Evolutionary conservation across 2,113 vertebrate species (phyloP).

Genomic region (Taurulus bubalis): DNA sequence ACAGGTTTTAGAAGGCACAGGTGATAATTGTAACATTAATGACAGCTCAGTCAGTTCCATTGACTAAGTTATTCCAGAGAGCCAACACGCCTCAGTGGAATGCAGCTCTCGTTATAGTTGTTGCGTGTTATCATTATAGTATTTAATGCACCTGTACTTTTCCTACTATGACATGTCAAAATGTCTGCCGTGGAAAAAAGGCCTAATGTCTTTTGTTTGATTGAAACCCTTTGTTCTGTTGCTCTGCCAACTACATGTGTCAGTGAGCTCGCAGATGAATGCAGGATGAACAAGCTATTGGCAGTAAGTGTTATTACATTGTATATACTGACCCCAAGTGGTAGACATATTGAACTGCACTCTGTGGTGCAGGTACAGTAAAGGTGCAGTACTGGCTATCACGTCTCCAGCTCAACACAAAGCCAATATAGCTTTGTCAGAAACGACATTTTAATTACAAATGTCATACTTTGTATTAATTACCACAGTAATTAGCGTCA

Average conservation of each 20-base stretch:
- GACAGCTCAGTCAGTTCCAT: not conserved
- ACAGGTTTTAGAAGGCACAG: not conserved
- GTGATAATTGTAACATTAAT: not conserved
- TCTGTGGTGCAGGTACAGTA: not conserved
- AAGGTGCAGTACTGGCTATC: not conserved
- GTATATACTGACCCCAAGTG: conserved; percentile 67
- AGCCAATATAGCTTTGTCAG: not conserved
- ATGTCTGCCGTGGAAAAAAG: not conserved
- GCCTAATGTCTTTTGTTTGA: conserved; percentile 38
- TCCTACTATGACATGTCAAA: not conserved
- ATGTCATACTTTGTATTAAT: not conserved
- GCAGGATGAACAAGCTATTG: not conserved
- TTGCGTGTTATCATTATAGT: not conserved
- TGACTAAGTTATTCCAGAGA: not conserved
- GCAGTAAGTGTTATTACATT: conserved; percentile 2
- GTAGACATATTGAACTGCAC: conserved; percentile 18
- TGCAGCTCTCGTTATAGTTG: not conserved
- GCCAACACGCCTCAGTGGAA: not conserved
- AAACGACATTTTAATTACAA: too few relatives aligned
- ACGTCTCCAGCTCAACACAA: not conserved
- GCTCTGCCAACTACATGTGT: conserved; percentile 5
- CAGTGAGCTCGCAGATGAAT: conserved; percentile 1
- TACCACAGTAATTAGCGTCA: not conserved
- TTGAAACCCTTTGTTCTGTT: conserved; percentile 54
- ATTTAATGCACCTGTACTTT: not conserved